Conservation (phyloP, 1,140 invertebrate genomes). For the Apis dorsata region DNA sequence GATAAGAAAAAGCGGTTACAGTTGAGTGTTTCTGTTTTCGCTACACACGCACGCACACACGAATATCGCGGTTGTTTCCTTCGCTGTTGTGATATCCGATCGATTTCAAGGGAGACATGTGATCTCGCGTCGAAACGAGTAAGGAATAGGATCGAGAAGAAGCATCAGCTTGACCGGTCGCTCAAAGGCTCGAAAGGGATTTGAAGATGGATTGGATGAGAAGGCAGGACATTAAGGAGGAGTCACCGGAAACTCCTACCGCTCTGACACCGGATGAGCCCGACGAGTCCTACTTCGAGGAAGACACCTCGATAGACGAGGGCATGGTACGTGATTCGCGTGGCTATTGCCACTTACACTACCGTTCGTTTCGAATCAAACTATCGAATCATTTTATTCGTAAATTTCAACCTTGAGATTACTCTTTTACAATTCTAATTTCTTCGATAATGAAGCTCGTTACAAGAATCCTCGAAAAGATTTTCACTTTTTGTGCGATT, state of each 20-base stretch:
- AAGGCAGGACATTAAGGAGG: constrained; percentile 69
- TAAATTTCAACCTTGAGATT: neutral
- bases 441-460: no score
- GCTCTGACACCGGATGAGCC: constrained; percentile 68
- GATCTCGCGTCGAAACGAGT: constrained; percentile 26
- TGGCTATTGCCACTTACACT: neutral
- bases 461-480: no score
- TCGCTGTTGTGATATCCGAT: neutral
- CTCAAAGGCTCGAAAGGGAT: neutral
- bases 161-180: neutral
- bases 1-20: constrained; percentile 28
- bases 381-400: neutral
- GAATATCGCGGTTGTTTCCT: neutral
- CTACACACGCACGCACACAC: neutral
- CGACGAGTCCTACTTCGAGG: constrained; percentile 74
- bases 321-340: constrained; percentile 75
- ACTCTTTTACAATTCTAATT: no score
- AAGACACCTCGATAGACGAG: constrained; percentile 74
- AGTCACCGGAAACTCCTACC: constrained; percentile 64
- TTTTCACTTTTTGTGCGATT: no score
- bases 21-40: neutral
- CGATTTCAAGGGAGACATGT: constrained; percentile 45
- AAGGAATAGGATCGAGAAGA: neutral
- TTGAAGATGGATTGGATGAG: constrained; percentile 73
- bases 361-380: neutral